Evolutionary conservation across 2,797 vertebrate genomes (phyloP).

Genomic region (Pseudomugil gertrudae): DNA sequence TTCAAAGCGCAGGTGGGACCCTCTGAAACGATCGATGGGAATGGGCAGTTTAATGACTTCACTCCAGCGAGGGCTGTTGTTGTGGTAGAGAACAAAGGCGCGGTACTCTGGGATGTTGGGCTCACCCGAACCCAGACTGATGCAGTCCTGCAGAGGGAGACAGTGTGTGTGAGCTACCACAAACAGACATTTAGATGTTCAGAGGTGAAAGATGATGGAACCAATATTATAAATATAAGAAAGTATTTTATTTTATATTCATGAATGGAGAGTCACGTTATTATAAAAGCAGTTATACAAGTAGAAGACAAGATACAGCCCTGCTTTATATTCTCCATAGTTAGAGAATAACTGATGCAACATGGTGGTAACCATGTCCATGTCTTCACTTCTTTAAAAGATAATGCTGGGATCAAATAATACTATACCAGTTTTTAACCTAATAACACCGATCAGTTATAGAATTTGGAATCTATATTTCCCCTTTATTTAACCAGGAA

Average conservation of each 20-base stretch:
- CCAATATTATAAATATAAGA: not conserved
- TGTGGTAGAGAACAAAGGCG: constrained; percentile 97
- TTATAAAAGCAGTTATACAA: too few relatives aligned
- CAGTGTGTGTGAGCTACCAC: not conserved
- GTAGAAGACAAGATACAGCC: too few relatives aligned
- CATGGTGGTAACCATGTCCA: not conserved
- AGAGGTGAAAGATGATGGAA: accelerated
- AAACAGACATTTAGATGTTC: not conserved
- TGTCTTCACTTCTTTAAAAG: not conserved
- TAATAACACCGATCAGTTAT: not conserved
- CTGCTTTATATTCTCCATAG: not conserved
- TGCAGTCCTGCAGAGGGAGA: constrained; percentile 87
- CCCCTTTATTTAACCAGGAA: not conserved
- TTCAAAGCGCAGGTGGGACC: constrained; percentile 98
- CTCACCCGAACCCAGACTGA: constrained; percentile 94
- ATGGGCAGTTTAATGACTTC: constrained; percentile 95
- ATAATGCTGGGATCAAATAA: not conserved
- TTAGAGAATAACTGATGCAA: not conserved
- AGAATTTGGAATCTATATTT: not conserved
- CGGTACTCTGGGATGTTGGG: constrained; percentile 89
- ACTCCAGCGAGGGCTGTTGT: constrained; percentile 96
- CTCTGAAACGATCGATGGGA: constrained; percentile 95
- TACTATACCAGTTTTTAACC: not conserved
- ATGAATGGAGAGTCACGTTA: not conserved
- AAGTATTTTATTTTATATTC: too few relatives aligned